phyloP scores from a whole-genome alignment of 1,140 invertebrate species.

The Probaryconus sp. region DNA sequence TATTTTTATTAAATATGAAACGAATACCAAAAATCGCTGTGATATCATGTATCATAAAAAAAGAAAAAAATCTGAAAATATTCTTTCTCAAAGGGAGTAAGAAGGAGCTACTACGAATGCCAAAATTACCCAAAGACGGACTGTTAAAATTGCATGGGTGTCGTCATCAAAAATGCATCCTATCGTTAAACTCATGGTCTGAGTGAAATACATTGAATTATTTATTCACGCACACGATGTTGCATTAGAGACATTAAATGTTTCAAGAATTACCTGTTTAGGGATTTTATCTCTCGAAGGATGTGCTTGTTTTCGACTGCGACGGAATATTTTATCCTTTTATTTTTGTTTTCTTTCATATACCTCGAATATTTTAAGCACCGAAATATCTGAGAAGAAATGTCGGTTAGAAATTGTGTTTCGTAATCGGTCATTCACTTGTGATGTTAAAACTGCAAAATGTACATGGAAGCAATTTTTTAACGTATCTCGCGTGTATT shows the following conservation, averaged over 20 bases:
- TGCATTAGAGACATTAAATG: conserved; percentile 53
- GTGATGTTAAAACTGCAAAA: too few relatives aligned
- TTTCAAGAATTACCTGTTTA: conserved; percentile 53
- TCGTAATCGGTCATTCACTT: not conserved
- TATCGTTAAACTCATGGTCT: conserved; percentile 45
- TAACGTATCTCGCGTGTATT: conserved; percentile 4
- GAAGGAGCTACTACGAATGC: conserved; percentile 30
- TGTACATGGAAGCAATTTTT: conserved; percentile 6
- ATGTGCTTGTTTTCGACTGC: not conserved
- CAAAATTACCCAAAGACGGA: conserved; percentile 43
- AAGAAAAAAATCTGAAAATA: conserved; percentile 28
- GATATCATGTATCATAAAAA: not conserved
- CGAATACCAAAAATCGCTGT: conserved; percentile 27
- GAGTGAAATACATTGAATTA: conserved; percentile 51
- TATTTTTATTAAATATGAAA: too few relatives aligned
- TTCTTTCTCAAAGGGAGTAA: too few relatives aligned
- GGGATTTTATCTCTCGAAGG: not conserved
- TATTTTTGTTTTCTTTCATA: too few relatives aligned
- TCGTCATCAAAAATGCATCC: conserved; percentile 48
- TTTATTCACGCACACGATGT: conserved; percentile 49
- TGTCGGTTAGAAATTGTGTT: too few relatives aligned
- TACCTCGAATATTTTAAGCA: too few relatives aligned
- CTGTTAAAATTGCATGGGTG: conserved; percentile 34
- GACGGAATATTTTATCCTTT: not conserved
- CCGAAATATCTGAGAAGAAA: too few relatives aligned